These are phyloP conservation scores for Lottia gigantea DNA, from an alignment of 2,888 invertebrate genomes.

Conservation along the genomic window DNA sequence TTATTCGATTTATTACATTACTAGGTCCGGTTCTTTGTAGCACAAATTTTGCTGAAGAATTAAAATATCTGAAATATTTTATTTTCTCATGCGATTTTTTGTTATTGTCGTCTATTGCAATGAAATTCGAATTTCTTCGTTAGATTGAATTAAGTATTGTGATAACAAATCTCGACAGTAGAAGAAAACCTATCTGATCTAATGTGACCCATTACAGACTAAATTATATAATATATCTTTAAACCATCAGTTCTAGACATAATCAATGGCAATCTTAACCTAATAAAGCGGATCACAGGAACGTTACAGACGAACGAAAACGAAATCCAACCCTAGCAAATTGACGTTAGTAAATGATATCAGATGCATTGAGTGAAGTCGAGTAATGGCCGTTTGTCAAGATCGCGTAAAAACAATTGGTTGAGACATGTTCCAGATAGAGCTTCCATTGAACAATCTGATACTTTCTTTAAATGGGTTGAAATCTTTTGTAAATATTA, in stretches of 20 bases:
- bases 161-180: no score
- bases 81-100: no score
- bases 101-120: no score
- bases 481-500: constrained; percentile 11
- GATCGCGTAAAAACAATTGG: constrained; percentile 9
- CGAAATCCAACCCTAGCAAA: background rate
- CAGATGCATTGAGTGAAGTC: background rate
- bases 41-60: no score
- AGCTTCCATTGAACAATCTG: background rate
- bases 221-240: no score
- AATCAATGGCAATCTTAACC: constrained; percentile 2
- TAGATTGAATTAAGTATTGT: no score
- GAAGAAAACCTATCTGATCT: no score
- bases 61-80: no score
- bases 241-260: background rate
- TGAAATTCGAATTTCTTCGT: no score
- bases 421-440: constrained; percentile 7
- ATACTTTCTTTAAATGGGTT: constrained; percentile 9
- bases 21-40: no score
- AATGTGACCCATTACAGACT: no score
- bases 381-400: constrained; percentile 7
- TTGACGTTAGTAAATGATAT: background rate
- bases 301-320: background rate
- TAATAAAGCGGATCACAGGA: background rate
- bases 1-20: no score